These are phyloP conservation scores for Sweltsa coloradensis DNA, from an alignment of 1,140 invertebrate species.

Conservation along the genomic window DNA sequence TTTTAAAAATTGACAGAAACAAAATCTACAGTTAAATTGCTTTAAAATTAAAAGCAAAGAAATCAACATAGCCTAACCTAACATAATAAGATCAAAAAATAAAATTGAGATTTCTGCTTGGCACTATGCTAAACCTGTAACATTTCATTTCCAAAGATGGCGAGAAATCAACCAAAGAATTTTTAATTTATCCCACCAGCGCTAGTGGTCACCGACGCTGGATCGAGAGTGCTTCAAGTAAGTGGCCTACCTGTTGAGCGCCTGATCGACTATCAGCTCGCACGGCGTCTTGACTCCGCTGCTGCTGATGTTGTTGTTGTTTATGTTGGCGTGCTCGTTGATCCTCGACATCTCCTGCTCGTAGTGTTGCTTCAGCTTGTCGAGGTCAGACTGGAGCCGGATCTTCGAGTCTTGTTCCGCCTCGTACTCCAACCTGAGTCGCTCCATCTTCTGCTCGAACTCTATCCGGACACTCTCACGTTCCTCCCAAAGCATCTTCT, in stretches of 20 bases:
- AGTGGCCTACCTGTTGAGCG: constrained; percentile 4
- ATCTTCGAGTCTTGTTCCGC: constrained; percentile 33
- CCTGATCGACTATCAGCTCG: constrained; percentile 9
- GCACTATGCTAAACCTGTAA: background rate
- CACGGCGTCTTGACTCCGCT: constrained; percentile 4
- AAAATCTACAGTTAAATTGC: too few species aligned
- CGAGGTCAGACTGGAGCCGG: constrained; percentile 32
- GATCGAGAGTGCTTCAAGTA: background rate
- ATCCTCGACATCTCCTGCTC: constrained; percentile 17
- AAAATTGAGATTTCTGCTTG: background rate
- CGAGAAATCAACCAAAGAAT: too few species aligned
- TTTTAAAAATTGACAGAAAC: too few species aligned
- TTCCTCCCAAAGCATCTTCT: constrained; percentile 8
- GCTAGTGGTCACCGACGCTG: background rate
- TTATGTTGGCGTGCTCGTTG: constrained; percentile 1
- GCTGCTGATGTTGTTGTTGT: background rate
- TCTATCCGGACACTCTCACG: constrained; percentile 25
- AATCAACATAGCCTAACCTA: too few species aligned
- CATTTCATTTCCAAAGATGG: too few species aligned
- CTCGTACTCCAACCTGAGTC: constrained; percentile 31
- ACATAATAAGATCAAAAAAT: too few species aligned
- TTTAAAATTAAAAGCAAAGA: too few species aligned
- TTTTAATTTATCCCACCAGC: background rate
- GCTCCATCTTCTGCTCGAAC: constrained; percentile 34
- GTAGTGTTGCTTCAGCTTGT: constrained; percentile 31